These are phyloP conservation scores for Lobophora halterata DNA, from an alignment of 2,888 invertebrate species.

Conservation along the genomic window DNA sequence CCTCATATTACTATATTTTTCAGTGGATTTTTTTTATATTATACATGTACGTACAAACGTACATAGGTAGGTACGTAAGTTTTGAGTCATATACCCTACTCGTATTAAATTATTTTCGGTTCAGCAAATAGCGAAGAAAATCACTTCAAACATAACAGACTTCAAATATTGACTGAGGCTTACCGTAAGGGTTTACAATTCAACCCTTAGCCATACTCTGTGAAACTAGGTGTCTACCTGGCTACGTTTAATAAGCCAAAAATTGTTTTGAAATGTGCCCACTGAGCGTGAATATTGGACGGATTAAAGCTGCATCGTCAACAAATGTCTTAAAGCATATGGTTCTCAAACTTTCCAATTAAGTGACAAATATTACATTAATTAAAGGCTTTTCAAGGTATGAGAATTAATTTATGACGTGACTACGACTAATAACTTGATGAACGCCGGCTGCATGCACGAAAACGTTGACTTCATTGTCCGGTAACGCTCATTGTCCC, in stretches of 20 bases:
- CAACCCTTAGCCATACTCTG: conserved; percentile 39
- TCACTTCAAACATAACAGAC: conserved; percentile 35
- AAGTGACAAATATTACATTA: conserved; percentile 2
- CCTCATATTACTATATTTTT: too few species aligned
- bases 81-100: too few species aligned
- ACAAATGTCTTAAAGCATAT: conserved; percentile 39
- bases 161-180: conserved; percentile 57
- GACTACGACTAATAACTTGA: too few species aligned
- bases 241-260: conserved; percentile 71
- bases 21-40: too few species aligned
- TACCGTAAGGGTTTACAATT: conserved; percentile 41
- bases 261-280: conserved; percentile 75
- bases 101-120: conserved; percentile 31
- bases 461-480: too few species aligned
- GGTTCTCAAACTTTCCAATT: conserved; percentile 51
- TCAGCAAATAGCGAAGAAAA: conserved; percentile 24
- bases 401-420: too few species aligned
- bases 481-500: too few species aligned
- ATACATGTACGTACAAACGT: too few species aligned
- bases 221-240: conserved; percentile 54
- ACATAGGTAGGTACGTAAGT: too few species aligned
- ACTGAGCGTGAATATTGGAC: conserved; percentile 70
- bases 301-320: conserved; percentile 63
- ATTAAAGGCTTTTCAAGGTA: too few species aligned
- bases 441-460: too few species aligned